Base-by-base conservation (phyloP, 2,797 vertebrate genomes). In the Tamandua tetradactyla region DNA sequence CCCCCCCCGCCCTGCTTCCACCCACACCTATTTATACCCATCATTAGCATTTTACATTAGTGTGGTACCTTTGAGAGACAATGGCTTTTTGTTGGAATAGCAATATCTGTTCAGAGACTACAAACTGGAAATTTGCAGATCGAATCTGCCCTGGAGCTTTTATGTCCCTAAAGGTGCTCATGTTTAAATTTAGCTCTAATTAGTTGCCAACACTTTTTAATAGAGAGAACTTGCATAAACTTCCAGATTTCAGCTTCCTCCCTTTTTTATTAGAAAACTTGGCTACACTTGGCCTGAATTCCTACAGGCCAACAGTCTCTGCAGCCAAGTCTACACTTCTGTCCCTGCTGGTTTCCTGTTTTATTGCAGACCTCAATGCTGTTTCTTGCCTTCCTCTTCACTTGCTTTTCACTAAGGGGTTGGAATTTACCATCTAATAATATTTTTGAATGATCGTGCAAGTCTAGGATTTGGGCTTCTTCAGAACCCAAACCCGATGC, bases 291-390 rank as follows among this genome's bases (percentile, higher is more conserved):
- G 32, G 2, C 27, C 30, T 22, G 15, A 61, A 52, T 76, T 78
- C 32, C 30, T 27, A 7, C 3, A 15, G 32, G 71, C 61, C 10
- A 76, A 42, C 47, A 61, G 25, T 7, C 32, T 18, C n/a, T 23
- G 5, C 9, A 13, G 13, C 17, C 13, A 23, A 4, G 40, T 59
- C 62, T 32, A 15, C 10, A 8, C 9, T 0, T 61, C 7, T 11
- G 5, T 22, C 30, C 52, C n/a, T 7, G 37, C 1, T 2, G 68
- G 23, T 55, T n/a, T 1, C 3, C 49, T 2, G 0, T 13, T 10
- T 40, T 57, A n/a, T 7, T 2, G 3, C 5, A 3, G 11, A 20
- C 13, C 30, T n/a, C 14, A 0, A 10, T 18, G 35, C 9, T 52
- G n/a, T 35, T 30, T 27, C 18, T 30, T 5, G 9, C 25, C 7